Conservation (phyloP, 2,797 vertebrate species). For the Helarctos malayanus region DNA sequence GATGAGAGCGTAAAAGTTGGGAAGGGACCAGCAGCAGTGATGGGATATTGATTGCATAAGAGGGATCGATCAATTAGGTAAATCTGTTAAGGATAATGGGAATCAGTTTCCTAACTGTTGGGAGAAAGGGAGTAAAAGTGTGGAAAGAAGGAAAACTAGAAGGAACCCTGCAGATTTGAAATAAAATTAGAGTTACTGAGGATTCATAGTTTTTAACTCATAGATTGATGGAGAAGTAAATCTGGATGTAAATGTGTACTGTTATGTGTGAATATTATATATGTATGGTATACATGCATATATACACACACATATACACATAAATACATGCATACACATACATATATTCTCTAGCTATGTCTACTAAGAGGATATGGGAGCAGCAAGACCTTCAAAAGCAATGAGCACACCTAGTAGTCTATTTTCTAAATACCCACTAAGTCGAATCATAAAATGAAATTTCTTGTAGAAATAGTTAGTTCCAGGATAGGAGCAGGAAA, state of each 20-base stretch:
- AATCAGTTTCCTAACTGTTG: neutral
- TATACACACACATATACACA: neutral
- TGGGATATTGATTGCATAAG: neutral
- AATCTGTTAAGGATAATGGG: neutral
- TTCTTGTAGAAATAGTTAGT: neutral
- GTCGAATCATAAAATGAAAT: neutral
- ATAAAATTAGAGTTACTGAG: neutral
- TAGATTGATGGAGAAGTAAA: neutral
- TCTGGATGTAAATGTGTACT: neutral
- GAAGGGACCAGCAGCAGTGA: neutral
- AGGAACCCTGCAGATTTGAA: neutral
- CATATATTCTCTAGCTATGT: neutral
- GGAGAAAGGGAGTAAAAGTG: neutral
- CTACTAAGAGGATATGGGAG: neutral
- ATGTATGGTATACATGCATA: neutral
- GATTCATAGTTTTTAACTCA: neutral
- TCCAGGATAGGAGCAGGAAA: neutral
- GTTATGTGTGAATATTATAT: neutral
- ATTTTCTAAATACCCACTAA: neutral
- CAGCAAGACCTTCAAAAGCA: neutral
- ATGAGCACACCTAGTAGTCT: neutral
- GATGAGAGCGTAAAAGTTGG: neutral
- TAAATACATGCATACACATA: neutral
- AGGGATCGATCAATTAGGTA: neutral
- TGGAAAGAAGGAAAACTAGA: neutral